Base-by-base conservation (phyloP, 1,140 invertebrate species). In the Chrysomallon squamiferum region DNA sequence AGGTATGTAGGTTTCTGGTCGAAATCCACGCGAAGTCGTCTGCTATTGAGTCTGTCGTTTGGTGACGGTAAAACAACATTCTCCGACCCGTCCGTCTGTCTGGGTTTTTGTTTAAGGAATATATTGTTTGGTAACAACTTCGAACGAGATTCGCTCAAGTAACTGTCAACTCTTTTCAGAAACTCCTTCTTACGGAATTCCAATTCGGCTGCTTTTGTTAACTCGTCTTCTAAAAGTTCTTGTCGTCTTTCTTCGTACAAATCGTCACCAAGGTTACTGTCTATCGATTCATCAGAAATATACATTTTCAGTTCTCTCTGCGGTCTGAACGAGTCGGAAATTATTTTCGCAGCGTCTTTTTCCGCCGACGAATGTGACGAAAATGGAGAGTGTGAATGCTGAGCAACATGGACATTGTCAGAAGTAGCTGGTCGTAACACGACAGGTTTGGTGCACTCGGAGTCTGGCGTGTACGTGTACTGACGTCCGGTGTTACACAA, bases 141-240 rank as follows among this genome's bases (percentile, higher is more conserved):
- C 7, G 49, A 18, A 9, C 2, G 30, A 41, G 35, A 18, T 38
- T 27, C 58, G 0, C 50, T 60, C 6, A 83, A 54, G 64, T 76
- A 78, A 2, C 65, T 69, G 32, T 79, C 72, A n/a, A 82, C 62
- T 43, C 68, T 73, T n/a, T 63, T 47, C 4, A 83, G 61, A 41
- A 83, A 83, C 11, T 56, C 35, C 29, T 78, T 62, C 13, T 76
- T 81, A 35, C 75, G 72, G 13, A 71, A 52, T 22, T 66, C 66
- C 32, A 83, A 62, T 6, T 60, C 61, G 27, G 65, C 50, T 18
- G 69, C 66, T 43, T 66, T 64, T 13, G 54, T 33, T 18, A 72
- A 61, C 61, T 83, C 79, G 35, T 76, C 72, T 43, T 77, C 69
- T 27, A 83, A 43, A 15, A 81, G 66, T 65, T 78, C 76, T 43